Evolutionary conservation across 1,140 invertebrate genomes (phyloP).

Genomic region (Monochamus saltuarius): DNA sequence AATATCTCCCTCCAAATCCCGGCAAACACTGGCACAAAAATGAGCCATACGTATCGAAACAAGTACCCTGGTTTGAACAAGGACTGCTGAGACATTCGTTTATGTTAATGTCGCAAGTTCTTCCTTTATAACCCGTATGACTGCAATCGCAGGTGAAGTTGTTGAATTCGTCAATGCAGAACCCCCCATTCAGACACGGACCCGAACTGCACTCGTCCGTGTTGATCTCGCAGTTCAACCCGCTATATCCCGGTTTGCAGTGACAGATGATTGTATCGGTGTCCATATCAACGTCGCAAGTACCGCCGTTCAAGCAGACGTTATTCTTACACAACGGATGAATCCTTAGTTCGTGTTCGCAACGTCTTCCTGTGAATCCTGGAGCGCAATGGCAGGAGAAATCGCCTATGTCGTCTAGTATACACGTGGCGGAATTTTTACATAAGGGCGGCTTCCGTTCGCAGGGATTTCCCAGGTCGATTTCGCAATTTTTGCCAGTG

Average conservation of each 20-base stretch:
- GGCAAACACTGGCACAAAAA: conserved; percentile 81
- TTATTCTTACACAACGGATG: conserved; percentile 71
- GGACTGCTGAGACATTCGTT: conserved; percentile 77
- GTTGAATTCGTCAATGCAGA: conserved; percentile 75
- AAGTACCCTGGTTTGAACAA: conserved; percentile 75
- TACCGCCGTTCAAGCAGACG: conserved; percentile 73
- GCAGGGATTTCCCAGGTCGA: conserved; percentile 74
- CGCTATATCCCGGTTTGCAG: conserved; percentile 64
- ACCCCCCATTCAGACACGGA: conserved; percentile 82
- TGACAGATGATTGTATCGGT: conserved; percentile 41
- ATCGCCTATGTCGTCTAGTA: conserved; percentile 71
- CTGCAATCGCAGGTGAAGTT: conserved; percentile 78
- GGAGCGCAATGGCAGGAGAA: conserved; percentile 73
- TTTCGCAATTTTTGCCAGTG: conserved; percentile 75
- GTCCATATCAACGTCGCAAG: conserved; percentile 61
- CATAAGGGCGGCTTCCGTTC: conserved; percentile 56
- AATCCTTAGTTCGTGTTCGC: conserved; percentile 73
- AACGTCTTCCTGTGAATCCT: conserved; percentile 70
- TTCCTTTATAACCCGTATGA: conserved; percentile 74
- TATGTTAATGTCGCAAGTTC: conserved; percentile 79
- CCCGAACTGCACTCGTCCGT: conserved; percentile 69
- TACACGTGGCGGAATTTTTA: conserved; percentile 72
- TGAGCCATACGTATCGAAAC: conserved; percentile 76
- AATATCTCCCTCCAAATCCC: conserved; percentile 80
- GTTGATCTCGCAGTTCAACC: conserved; percentile 66